Conservation (phyloP, 2,797 vertebrate species). For the Xiphophorus birchmanni region DNA sequence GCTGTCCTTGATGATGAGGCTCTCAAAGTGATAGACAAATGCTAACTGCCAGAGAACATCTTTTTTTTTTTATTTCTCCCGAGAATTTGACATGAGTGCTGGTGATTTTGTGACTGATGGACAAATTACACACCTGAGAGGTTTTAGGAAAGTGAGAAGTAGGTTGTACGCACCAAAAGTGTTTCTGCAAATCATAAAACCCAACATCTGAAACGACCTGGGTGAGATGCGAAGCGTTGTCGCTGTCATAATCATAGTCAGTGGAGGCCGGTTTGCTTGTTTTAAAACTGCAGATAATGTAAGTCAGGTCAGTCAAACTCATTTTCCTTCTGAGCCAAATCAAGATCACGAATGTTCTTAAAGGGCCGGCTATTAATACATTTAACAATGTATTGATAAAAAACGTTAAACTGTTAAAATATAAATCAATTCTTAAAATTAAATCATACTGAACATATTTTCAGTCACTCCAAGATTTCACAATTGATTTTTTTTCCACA, state of each 20-base stretch:
- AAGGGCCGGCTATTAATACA: too few species aligned
- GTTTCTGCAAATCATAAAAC: slow-evolving; percentile 6
- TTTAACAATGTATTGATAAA: too few species aligned
- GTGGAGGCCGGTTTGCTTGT: neutral
- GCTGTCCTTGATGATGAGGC: slow-evolving; percentile 21
- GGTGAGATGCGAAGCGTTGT: neutral
- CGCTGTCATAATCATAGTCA: neutral
- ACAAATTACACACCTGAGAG: slow-evolving; percentile 12
- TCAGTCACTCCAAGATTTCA: too few species aligned
- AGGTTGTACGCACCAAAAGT: neutral
- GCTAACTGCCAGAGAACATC: slow-evolving; percentile 16
- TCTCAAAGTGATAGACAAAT: slow-evolving; percentile 15
- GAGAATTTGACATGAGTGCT: slow-evolving; percentile 8
- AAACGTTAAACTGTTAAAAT: too few species aligned
- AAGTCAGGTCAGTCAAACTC: neutral
- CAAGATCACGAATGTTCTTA: too few species aligned
- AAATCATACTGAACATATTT: too few species aligned
- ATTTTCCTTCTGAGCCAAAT: too few species aligned
- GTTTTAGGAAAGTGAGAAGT: neutral
- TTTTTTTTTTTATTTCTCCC: neutral
- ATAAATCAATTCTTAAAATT: too few species aligned
- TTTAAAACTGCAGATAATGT: slow-evolving; percentile 1
- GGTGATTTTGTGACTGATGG: slow-evolving; percentile 10
- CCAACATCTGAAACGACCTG: neutral
- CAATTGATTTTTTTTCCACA: too few species aligned